These are phyloP conservation scores for Drosophila conformis DNA, from an alignment of 2,888 invertebrate genomes.

Conservation along the genomic window DNA sequence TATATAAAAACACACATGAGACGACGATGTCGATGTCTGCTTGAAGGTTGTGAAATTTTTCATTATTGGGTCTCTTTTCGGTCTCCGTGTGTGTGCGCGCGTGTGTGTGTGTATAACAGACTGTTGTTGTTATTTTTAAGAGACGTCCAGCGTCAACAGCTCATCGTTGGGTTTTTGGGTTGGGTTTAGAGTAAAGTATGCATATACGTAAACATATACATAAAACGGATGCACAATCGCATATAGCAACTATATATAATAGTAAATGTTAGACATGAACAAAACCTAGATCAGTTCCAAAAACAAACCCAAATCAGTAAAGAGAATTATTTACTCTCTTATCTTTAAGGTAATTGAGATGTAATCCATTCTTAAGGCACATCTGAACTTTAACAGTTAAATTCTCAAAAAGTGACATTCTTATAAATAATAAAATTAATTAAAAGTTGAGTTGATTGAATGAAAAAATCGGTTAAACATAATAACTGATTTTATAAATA, in stretches of 20 bases:
- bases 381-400: background rate
- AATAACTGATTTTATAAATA: background rate
- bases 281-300: background rate
- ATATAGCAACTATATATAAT: background rate
- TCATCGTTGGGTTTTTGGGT: conserved; percentile 69
- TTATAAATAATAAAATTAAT: background rate
- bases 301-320: background rate
- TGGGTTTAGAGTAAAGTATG: conserved; percentile 50
- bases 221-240: conserved; percentile 14
- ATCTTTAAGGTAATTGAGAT: background rate
- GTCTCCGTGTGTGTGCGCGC: conserved; percentile 16
- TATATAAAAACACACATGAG: conserved; percentile 28
- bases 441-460: background rate
- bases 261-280: background rate
- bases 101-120: conserved; percentile 44
- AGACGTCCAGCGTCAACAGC: conserved; percentile 79
- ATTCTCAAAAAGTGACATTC: background rate
- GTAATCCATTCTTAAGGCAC: background rate
- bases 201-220: conserved; percentile 4
- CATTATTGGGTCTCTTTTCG: conserved; percentile 75
- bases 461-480: background rate
- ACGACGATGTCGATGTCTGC: conserved; percentile 49
- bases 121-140: conserved; percentile 72
- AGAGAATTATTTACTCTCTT: background rate
- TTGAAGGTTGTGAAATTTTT: conserved; percentile 81